These are phyloP conservation scores for Syrista parreyssii DNA, from an alignment of 2,888 invertebrate species.

Conservation along the genomic window DNA sequence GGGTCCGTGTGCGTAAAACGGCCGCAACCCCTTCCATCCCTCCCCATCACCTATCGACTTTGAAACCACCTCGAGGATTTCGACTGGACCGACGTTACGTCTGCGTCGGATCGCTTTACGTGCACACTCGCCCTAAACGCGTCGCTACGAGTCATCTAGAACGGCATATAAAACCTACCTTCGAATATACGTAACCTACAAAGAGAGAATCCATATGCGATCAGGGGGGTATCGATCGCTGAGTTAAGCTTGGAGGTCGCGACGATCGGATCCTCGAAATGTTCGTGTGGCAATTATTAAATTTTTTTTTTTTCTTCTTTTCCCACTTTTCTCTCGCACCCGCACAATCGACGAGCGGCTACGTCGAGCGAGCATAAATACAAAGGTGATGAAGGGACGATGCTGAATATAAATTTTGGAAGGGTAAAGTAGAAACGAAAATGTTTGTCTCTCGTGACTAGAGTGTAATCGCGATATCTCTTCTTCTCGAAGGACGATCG, in stretches of 20 bases:
- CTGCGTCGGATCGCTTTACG: slow-evolving; percentile 18
- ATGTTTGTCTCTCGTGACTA: not conserved
- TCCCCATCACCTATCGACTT: not conserved
- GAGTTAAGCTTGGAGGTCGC: slow-evolving; percentile 15
- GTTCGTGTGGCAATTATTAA: slow-evolving; percentile 17
- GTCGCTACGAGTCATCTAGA: slow-evolving; percentile 34
- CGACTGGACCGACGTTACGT: not conserved
- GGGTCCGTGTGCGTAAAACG: not conserved
- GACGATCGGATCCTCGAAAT: slow-evolving; percentile 31
- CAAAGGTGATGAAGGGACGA: not conserved
- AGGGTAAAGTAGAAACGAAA: not conserved
- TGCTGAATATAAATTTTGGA: not conserved
- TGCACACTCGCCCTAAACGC: slow-evolving; percentile 27
- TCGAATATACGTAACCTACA: slow-evolving; percentile 31
- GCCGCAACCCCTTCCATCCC: not conserved
- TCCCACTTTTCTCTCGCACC: slow-evolving; percentile 13
- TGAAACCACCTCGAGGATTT: slow-evolving; percentile 15
- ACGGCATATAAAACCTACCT: slow-evolving; percentile 50
- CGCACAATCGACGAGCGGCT: not conserved
- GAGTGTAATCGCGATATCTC: not conserved
- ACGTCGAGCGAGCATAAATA: not conserved
- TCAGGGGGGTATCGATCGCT: slow-evolving; percentile 21
- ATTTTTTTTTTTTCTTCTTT: slow-evolving; percentile 17
- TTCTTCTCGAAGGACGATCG: not conserved
- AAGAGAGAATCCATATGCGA: slow-evolving; percentile 39